These are phyloP conservation scores for Enteromius thamalakanensis DNA, from an alignment of 2,797 vertebrate genomes.

Conservation along the genomic window DNA sequence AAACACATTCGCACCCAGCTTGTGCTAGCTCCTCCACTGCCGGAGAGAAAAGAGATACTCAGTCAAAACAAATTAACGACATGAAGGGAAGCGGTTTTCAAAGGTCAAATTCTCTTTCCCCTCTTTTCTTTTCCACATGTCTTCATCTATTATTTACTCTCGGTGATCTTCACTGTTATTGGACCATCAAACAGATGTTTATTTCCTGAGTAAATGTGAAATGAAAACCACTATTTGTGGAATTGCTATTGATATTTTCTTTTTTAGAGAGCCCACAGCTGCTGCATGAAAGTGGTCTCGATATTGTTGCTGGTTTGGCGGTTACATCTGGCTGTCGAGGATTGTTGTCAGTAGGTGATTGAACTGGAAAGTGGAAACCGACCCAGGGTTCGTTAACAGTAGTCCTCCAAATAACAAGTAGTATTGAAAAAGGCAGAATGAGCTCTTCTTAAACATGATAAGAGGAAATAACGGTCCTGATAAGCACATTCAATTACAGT, in stretches of 20 bases:
- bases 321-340: slow-evolving; percentile 32
- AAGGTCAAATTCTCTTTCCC: slow-evolving; percentile 48
- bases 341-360: slow-evolving; percentile 36
- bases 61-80: slow-evolving; percentile 50
- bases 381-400: slow-evolving; percentile 4
- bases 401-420: not conserved
- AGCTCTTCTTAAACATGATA: slow-evolving; percentile 26
- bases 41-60: slow-evolving; percentile 46
- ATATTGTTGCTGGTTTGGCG: slow-evolving; percentile 11
- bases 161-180: slow-evolving; percentile 40
- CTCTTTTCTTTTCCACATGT: slow-evolving; percentile 39
- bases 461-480: slow-evolving; percentile 7
- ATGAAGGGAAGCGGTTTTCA: slow-evolving; percentile 32
- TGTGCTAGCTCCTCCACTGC: slow-evolving; percentile 46
- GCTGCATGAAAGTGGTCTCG: slow-evolving; percentile 3
- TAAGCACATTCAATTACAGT: slow-evolving; percentile 26
- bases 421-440: slow-evolving; percentile 24
- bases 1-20: slow-evolving; percentile 60
- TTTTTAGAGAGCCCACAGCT: slow-evolving; percentile 27
- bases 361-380: slow-evolving; percentile 30
- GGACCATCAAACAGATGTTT: slow-evolving; percentile 43
- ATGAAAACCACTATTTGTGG: slow-evolving; percentile 30
- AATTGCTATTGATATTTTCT: slow-evolving; percentile 35
- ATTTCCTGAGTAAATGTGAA: slow-evolving; percentile 44
- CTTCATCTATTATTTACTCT: slow-evolving; percentile 46